These are phyloP conservation scores for Indicator maculatus DNA, from an alignment of 2,113 vertebrate species.

Conservation along the genomic window DNA sequence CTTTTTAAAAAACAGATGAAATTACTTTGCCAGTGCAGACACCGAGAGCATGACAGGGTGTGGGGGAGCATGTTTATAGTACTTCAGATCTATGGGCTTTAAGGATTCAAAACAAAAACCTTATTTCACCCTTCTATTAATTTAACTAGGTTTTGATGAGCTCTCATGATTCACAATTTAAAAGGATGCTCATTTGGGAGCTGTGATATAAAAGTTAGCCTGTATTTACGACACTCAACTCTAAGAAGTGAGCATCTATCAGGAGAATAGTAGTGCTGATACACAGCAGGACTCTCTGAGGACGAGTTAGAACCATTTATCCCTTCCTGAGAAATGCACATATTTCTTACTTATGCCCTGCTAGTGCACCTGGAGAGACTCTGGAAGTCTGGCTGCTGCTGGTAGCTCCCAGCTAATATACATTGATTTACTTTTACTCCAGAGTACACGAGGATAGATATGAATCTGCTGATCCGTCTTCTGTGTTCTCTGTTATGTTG, in stretches of 20 bases:
- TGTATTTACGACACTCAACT: not conserved
- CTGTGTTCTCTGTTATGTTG: not conserved
- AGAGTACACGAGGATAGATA: not conserved
- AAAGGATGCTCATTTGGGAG: conserved; percentile 17
- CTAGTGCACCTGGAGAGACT: not conserved
- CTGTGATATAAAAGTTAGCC: conserved; percentile 6
- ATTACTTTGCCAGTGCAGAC: not conserved
- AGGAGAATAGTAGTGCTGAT: conserved; percentile 10
- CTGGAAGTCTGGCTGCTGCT: not conserved
- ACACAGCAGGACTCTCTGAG: conserved; percentile 35
- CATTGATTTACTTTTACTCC: conserved; percentile 44
- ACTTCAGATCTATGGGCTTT: not conserved
- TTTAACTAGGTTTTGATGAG: conserved; percentile 23
- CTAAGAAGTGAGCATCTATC: conserved; percentile 16
- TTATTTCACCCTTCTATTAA: not conserved
- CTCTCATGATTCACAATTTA: conserved; percentile 18
- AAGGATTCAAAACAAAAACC: conserved; percentile 24
- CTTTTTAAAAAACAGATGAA: not conserved
- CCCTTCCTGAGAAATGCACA: not conserved
- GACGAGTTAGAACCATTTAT: conserved; percentile 33
- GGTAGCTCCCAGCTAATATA: conserved; percentile 45
- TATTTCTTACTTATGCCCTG: conserved; percentile 29
- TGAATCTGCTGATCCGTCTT: not conserved
- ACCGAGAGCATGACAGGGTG: not conserved
- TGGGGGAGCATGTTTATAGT: not conserved